phyloP scores from a whole-genome alignment of 1,140 invertebrate genomes.

The Antheraea mylitta region DNA sequence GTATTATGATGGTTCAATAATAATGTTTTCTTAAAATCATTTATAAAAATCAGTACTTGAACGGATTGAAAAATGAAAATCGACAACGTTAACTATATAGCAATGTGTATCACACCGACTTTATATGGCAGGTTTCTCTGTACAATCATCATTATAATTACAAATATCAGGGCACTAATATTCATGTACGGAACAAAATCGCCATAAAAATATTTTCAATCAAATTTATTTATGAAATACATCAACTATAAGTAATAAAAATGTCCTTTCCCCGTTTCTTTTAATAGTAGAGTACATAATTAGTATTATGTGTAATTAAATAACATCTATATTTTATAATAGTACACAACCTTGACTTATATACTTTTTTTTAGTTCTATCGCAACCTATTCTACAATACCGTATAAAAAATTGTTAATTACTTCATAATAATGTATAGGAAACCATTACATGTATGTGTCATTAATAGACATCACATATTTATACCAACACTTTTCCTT shows the following conservation, averaged over 20 bases:
- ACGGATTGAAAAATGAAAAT: too few relatives aligned
- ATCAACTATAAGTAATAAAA: background rate
- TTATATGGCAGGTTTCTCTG: too few relatives aligned
- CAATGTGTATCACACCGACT: too few relatives aligned
- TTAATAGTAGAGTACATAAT: conserved; percentile 6
- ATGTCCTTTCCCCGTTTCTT: background rate
- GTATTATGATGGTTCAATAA: too few relatives aligned
- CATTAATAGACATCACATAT: conserved; percentile 12
- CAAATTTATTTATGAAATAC: background rate
- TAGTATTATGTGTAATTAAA: background rate
- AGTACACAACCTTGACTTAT: conserved; percentile 72
- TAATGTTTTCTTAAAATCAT: too few relatives aligned
- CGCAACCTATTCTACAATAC: conserved; percentile 49
- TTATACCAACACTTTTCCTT: too few relatives aligned
- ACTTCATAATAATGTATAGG: background rate
- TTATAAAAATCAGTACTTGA: too few relatives aligned
- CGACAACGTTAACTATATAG: too few relatives aligned
- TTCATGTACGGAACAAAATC: too few relatives aligned
- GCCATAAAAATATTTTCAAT: too few relatives aligned
- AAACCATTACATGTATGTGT: background rate
- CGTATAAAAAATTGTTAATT: conserved; percentile 33
- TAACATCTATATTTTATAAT: conserved; percentile 27
- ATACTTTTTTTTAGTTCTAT: conserved; percentile 44
- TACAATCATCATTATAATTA: too few relatives aligned
- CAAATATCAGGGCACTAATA: too few relatives aligned